Base-by-base conservation (phyloP, 1,140 invertebrate genomes). In the Papilio glaucus region DNA sequence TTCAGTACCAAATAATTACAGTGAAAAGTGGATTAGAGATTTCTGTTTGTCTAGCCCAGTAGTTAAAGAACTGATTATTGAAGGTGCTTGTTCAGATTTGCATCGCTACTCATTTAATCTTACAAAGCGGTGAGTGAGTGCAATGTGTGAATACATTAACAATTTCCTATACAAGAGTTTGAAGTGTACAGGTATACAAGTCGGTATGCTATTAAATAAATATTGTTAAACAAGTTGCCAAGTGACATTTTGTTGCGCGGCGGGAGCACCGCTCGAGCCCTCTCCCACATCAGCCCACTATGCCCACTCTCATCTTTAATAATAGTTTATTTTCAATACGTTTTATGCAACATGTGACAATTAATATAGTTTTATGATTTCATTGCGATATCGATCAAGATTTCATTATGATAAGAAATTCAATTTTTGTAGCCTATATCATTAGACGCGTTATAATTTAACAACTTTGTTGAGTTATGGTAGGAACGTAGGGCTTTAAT, bases 161-260 rank as follows among this genome's bases (percentile, higher is more conserved):
- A 75, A 84, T 89, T 89, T 89, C 87, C 83, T 84, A 83, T 81
- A 86, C 80, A 81, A 87, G 85, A 82, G 81, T 81, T 81, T 89
- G 83, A 83, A 91, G 89, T 87, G 84, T 81, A 74, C 84, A 83
- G 85, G 83, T 84, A 79, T 87, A 85, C 77, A 83, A 86, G 84
- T 82, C 80, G 76, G 77, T 85, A 76, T 80, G 82, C 80, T 84
- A 85, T 92, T 92, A 86, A 90, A 92, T 87, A 90, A 90, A 92
- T 86, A 92, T 90, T 87, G 83, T 90, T 83, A 74, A 84, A 91
- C 85, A 88, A 89, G 86, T 88, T 84, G 83, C 84, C 86, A 85
- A 89, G 87, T 89, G 86, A 91, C 88, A 92, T 89, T 89, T 88
- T 80, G 81, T 82, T 82, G 82, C 78, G 80, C 79, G 68, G 80